These are phyloP conservation scores for Noctilio leporinus DNA, from an alignment of 2,113 vertebrate genomes.

Conservation along the genomic window DNA sequence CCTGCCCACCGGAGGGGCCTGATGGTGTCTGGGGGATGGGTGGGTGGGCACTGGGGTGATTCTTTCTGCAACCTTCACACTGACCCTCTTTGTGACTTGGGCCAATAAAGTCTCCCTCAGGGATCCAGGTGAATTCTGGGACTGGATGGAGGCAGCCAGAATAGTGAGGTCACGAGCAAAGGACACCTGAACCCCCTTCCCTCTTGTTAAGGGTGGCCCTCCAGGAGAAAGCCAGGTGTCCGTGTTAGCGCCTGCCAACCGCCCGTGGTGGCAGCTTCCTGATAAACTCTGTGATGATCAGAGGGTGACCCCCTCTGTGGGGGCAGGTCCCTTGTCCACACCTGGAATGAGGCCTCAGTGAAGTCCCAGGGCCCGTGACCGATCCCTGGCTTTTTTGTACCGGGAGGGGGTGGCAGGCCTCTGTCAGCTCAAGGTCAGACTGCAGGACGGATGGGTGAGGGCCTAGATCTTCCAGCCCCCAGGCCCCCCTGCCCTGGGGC, in stretches of 20 bases:
- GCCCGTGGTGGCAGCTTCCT: conserved; percentile 82
- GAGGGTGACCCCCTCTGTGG: conserved; percentile 75
- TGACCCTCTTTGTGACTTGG: neutral
- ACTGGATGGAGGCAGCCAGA: neutral
- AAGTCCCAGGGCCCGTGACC: neutral
- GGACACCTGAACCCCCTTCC: conserved; percentile 27
- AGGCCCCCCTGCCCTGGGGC: accelerated
- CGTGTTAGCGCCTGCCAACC: conserved; percentile 76
- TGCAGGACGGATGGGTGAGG: neutral
- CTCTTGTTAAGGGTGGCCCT: conserved; percentile 2
- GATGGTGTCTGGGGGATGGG: neutral
- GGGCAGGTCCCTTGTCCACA: conserved; percentile 30
- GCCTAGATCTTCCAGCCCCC: accelerated
- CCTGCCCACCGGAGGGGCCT: neutral
- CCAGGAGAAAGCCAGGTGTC: conserved; percentile 80
- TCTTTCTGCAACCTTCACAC: accelerated
- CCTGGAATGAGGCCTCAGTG: neutral
- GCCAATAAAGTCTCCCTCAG: neutral
- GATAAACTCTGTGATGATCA: conserved; percentile 80
- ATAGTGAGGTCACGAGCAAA: neutral
- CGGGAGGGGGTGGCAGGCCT: neutral
- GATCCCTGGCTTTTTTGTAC: accelerated
- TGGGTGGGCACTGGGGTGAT: accelerated
- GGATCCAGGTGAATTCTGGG: neutral
- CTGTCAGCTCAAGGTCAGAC: neutral